phyloP scores from a whole-genome alignment of 1,140 invertebrate species.

The Hetaerina americana region DNA sequence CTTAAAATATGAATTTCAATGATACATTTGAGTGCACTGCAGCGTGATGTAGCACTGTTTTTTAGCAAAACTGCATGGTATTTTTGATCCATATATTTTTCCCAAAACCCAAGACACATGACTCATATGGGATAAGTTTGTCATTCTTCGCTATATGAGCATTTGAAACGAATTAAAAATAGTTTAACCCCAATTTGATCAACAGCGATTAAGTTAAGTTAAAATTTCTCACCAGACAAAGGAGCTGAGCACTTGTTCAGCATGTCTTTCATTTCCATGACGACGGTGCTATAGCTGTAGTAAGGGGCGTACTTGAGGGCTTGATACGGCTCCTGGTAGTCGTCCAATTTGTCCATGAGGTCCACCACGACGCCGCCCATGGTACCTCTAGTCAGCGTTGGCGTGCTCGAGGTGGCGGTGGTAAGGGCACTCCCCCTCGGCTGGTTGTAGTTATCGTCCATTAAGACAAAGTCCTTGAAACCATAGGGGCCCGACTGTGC shows the following conservation, averaged over 20 bases:
- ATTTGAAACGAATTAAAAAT: neutral
- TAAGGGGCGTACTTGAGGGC: constrained; percentile 60
- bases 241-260: constrained; percentile 38
- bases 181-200: neutral
- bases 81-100: too few species aligned
- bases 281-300: constrained; percentile 62
- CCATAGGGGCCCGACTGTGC: constrained; percentile 27
- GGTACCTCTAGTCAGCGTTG: constrained; percentile 22
- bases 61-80: too few species aligned
- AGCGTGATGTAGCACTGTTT: too few species aligned
- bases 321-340: constrained; percentile 69
- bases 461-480: constrained; percentile 18
- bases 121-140: too few species aligned
- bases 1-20: too few species aligned
- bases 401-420: constrained; percentile 25
- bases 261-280: constrained; percentile 62
- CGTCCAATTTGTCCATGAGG: constrained; percentile 36
- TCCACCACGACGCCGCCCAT: constrained; percentile 32
- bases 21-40: too few species aligned
- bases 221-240: constrained; percentile 30
- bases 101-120: too few species aligned
- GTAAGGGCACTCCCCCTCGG: constrained; percentile 22
- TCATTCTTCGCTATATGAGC: too few species aligned
- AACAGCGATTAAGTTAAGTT: neutral
- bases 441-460: constrained; percentile 26